Evolutionary conservation across 2,888 invertebrate species (phyloP), one percentile per base, ranked within the genome.

Genomic region (Papilio gigon): DNA sequence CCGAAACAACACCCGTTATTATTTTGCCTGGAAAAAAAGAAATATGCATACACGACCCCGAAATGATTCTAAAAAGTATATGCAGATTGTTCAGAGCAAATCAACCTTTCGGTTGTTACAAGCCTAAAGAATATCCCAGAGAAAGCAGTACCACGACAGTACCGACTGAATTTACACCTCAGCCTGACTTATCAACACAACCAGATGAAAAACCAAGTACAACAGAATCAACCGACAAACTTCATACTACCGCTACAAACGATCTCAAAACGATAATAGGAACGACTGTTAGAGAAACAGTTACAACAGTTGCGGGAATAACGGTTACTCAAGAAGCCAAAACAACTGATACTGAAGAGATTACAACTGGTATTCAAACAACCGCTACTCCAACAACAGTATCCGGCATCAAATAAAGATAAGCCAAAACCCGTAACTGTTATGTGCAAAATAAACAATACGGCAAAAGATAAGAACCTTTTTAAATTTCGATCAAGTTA

Each of bases 1-100:
- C 71, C 8, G 62, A 67, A 37, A 53, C 56, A 14, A 75, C 76
- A 1, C 77, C 77, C 11, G 44, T 70, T 6, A n/a, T 76, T 30
- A 14, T 73, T 63, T 62, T 75, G 47, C 65, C 71, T n/a, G 69
- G 68, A 64, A 72, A 53, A 40, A 65, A 65, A 59, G 47, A 62
- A 60, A 42, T 74, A 9, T 61, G 33, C n/a, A 63, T 65, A 44
- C n/a, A 17, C 30, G 14, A 61, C 8, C 71, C 74, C 22, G 67
- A 73, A 67, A 53, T 65, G 6, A 50, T 73, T 14, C 70, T 77
- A 12, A 68, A 71, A 63, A 70, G 14, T n/a, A 70, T 77, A 33
- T 77, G 77, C 62, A 27, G 11, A 14, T 56, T 68, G 17, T 74
- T 70, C 33, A 42, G 59, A 3, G 70, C 44, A 56, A 63, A 65